Conservation (phyloP, 23 tunicate species). For the Phallusia fumigata region DNA sequence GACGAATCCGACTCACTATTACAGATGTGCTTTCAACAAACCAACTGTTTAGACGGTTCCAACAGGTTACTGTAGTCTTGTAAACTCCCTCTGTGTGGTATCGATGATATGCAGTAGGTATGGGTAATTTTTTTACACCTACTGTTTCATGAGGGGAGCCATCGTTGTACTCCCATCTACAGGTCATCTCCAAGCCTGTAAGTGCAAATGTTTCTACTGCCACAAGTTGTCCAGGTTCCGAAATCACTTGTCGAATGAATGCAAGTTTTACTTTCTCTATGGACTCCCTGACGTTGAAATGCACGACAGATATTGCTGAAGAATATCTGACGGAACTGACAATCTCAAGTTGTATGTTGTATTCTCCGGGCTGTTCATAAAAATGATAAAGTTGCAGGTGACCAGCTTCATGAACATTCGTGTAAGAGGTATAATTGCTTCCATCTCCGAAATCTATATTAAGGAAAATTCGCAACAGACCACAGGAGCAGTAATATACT, state of each 20-base stretch:
- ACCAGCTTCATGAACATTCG: neutral
- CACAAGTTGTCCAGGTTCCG: slow-evolving; percentile 3
- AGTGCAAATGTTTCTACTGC: slow-evolving; percentile 2
- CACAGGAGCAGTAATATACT: neutral
- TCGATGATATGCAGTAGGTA: slow-evolving; percentile 13
- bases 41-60: neutral
- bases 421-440: neutral
- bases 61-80: slow-evolving; percentile 21
- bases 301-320: neutral
- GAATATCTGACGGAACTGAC: neutral
- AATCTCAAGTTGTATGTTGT: neutral
- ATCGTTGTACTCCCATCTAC: slow-evolving; percentile 38
- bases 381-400: neutral
- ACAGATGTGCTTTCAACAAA: neutral
- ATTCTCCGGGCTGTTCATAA: slow-evolving; percentile 17
- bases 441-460: neutral
- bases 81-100: slow-evolving; percentile 33
- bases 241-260: neutral
- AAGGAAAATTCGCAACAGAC: neutral
- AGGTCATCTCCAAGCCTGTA: slow-evolving; percentile 20
- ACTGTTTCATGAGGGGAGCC: slow-evolving; percentile 22
- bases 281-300: neutral
- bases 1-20: slow-evolving; percentile 21
- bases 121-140: neutral
- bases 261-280: slow-evolving; percentile 23